Base-by-base conservation (phyloP, 2,888 invertebrate genomes). In the Agriopis aurantiaria region DNA sequence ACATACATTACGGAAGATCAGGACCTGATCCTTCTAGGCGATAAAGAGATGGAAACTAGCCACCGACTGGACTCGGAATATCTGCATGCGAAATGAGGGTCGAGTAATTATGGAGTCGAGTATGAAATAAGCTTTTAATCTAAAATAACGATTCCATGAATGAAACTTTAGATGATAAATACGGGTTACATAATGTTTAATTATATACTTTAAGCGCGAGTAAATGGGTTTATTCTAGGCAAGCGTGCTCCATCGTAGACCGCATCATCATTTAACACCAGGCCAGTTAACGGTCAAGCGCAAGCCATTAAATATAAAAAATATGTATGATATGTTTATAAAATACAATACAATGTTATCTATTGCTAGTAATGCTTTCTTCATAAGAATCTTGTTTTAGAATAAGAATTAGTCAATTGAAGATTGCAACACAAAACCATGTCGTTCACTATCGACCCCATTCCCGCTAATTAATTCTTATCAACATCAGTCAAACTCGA, bases 1-100 rank as follows among this genome's bases (percentile, higher is more conserved):
- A 91, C 91, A 91, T 88, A 86, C 87, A 92, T 92, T 91, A 91
- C 88, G 78, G 87, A 86, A 89, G 88, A 91, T 92, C 91, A 82
- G 80, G 88, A 88, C 88, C 85, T 81, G 82, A 88, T 85, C 82
- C 82, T 66, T 46, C 74, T 78, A 77, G 78, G 78, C 81, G 85
- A 85, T 86, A 86, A 85, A 85, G 81, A 81, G 80, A 84, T 85
- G 84, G 84, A 86, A 88, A 88, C 87, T 86, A 85, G 81, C 83
- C 83, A 82, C 78, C 74, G 77, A 77, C 81, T 71, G 70, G 69
- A 72, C 65, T 51, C 58, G 65, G 67, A 67, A 71, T 71, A 68
- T 60, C 74, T 71, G 71, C 72, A 75, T 73, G 58, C 61, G 14
- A 65, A 74, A 58, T 60, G 53, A 66, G 62, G 57, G 48, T 62